Evolutionary conservation across 2,888 invertebrate species (phyloP), one percentile per base, ranked within the genome.

Genomic region (Poecilobothrus nobilitatus): DNA sequence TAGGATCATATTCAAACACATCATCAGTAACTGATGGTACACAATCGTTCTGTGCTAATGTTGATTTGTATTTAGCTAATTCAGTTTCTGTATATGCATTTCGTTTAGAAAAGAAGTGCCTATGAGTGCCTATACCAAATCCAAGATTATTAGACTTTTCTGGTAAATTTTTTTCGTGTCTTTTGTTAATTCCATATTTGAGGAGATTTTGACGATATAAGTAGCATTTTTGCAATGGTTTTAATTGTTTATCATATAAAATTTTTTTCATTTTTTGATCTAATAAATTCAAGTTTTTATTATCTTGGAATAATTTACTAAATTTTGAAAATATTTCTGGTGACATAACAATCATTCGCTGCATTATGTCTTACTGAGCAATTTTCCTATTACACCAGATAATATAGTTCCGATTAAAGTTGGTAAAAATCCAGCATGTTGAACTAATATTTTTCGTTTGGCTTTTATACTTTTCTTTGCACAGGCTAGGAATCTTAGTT

Each of bases 391-490:
- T 21, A 66, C 21, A 5, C 64, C 66, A 5, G 66, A 66, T 41
- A 69, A 27, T 27, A 27, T 4, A 27, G 27, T 27, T 27, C 27
- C 27, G 27, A 27, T 27, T 27, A 27, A 5, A 27, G 27, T 27
- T 27, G 27, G 27, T 27, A 27, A 27, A 27, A 68, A 66, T 1
- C 68, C 68, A n/a, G 66, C 66, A 44, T 63, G 20, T 66, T 68
- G 68, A 7, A 66, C 20, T 27, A 68, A 22, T 8, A 68, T n/a
- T 66, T 63, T 68, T 34, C 68, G 27, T n/a, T 68, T 20, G 27
- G 27, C 27, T 27, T 27, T 27, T 27, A 27, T 27, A 27, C 27
- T 27, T 27, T 27, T 27, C 27, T 27, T 27, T 4, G 27, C 27
- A 27, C 27, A 27, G 27, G 27, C 27, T 27, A 27, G 27, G 5